Percentiles rank a stretch among this genome's conserved stretches.
phyloP scores from a whole-genome alignment of 2,888 invertebrate species.

The Clitarchus hookeri region DNA sequence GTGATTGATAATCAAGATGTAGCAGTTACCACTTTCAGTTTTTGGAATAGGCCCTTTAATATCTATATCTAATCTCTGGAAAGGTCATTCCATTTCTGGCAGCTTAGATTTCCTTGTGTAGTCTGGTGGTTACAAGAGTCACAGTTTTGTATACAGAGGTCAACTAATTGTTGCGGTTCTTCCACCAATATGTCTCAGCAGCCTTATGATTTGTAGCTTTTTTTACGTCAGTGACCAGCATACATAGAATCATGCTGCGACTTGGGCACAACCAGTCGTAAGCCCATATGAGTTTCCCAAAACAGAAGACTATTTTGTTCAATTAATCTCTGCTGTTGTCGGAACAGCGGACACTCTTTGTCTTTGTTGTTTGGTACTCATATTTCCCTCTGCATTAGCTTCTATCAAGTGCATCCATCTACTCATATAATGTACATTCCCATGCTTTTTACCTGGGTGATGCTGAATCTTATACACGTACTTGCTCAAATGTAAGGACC shows the following conservation, averaged over 20 bases:
- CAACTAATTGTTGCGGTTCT: background rate
- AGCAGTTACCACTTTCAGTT: background rate
- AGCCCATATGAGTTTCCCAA: background rate
- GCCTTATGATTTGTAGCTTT: background rate
- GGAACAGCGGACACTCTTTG: background rate
- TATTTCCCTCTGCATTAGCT: background rate
- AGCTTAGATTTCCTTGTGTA: background rate
- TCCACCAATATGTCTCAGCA: background rate
- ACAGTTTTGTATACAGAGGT: background rate
- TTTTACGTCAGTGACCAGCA: background rate
- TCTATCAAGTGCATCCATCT: background rate
- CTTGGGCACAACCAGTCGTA: background rate
- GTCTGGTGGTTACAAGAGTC: background rate
- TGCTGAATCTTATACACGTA: background rate
- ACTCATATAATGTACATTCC: background rate
- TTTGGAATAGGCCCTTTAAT: background rate
- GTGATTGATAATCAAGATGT: background rate
- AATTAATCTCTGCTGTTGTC: background rate
- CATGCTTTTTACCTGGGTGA: background rate
- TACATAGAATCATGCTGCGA: background rate
- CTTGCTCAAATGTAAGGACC: background rate
- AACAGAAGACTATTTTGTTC: background rate
- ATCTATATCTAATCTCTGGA: background rate
- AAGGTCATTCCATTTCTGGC: background rate
- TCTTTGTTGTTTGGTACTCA: background rate